Conservation (phyloP, 2,888 invertebrate species). For the Ophonus ardosiacus region DNA sequence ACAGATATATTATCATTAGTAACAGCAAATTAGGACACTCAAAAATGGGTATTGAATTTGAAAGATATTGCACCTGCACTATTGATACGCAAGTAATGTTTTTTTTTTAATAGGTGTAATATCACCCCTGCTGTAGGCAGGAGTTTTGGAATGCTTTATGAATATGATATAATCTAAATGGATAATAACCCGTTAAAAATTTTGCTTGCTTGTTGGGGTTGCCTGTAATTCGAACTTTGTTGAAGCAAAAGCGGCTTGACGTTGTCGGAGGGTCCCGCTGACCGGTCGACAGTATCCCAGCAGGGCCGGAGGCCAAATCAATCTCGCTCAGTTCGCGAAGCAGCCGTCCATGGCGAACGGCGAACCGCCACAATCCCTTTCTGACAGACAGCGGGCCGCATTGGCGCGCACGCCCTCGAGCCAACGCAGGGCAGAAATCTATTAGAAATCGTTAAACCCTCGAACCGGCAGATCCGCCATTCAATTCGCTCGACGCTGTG, state of each 20-base stretch:
- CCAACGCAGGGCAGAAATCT: constrained; percentile 72
- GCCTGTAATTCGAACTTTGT: constrained; percentile 43
- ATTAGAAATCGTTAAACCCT: constrained; percentile 75
- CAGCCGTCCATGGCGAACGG: constrained; percentile 65
- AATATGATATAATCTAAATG: no score
- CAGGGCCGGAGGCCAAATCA: constrained; percentile 70
- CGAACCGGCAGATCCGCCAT: constrained; percentile 73
- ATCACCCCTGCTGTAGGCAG: no score
- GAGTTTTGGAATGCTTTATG: no score
- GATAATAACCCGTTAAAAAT: no score
- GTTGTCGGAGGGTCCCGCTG: constrained; percentile 27
- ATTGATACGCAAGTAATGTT: no score
- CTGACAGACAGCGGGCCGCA: constrained; percentile 67
- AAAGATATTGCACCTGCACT: no score
- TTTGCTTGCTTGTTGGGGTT: background rate
- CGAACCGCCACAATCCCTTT: constrained; percentile 71
- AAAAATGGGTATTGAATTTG: no score
- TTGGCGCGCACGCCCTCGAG: constrained; percentile 66
- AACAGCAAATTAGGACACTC: no score
- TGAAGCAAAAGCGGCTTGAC: constrained; percentile 49
- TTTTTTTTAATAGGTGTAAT: no score
- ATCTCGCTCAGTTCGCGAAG: constrained; percentile 70
- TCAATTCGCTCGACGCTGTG: constrained; percentile 71
- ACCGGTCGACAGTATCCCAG: constrained; percentile 48
- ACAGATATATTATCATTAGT: no score